Evolutionary conservation across 1,140 invertebrate species (phyloP), one percentile per base, ranked within the genome.

Genomic region (Diachasmimorpha longicaudata): DNA sequence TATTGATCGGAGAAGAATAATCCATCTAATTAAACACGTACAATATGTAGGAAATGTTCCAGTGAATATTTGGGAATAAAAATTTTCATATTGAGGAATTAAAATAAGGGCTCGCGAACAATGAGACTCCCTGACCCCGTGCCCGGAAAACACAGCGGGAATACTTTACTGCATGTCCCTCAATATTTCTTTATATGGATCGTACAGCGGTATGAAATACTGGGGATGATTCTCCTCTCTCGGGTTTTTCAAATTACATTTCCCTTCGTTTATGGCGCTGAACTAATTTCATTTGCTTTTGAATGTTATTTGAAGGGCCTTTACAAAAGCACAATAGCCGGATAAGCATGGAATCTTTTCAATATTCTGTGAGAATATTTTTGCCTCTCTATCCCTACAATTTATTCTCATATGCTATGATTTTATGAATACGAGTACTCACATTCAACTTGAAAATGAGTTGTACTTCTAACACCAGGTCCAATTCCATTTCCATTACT

Each of bases 401-500:
- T 42, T 42, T 42, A 6, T 9, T 42, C 13, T 13, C 39, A 4
- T 42, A 11, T 9, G 39, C 1, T 1, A 42, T 42, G 13, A 9
- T 42, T 4, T 4, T 42, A 42, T 42, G 23, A 63, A 63, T 23
- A 63, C 31, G 10, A 25, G 6, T 4, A 92, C 95, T 93, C 88
- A 97, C 96, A 98, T 90, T 97, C 96, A 21, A 97, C 95, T 46
- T 93, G 93, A 79, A 97, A 95, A 82, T 93, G 91, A 11, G 95
- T 96, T 25, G 92, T 94, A 82, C 94, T 95, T 72, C 92, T 93
- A 46, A 97, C 95, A 0, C 93, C 93, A 0, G 90, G 87, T 4
- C 93, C 93, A 16, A 93, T 91, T 0, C 94, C 94, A 85, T 97
- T 97, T 5, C 90, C 88, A 11, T 92, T 94, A 70, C 95, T 96